These are phyloP conservation scores for Nothobranchius furzeri DNA, from an alignment of 2,113 vertebrate species.

Conservation along the genomic window DNA sequence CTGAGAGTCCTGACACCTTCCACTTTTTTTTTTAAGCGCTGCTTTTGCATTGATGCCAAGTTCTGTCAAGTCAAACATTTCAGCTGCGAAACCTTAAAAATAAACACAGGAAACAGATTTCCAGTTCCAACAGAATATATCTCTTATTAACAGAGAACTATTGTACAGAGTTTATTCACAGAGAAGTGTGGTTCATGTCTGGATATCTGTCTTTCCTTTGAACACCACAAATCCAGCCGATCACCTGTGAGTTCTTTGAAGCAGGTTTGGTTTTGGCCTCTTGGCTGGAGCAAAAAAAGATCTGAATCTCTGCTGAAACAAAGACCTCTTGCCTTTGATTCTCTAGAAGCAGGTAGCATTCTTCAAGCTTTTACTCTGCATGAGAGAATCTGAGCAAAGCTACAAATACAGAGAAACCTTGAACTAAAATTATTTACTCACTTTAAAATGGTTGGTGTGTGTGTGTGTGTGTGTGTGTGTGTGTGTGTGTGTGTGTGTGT, in stretches of 20 bases:
- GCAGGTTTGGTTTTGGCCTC: not conserved
- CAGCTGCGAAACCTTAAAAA: too few relatives aligned
- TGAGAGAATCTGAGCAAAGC: not conserved
- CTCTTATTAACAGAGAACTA: not conserved
- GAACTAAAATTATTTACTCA: too few relatives aligned
- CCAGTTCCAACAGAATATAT: too few relatives aligned
- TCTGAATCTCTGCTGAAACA: not conserved
- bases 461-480: too few relatives aligned
- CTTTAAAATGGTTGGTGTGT: too few relatives aligned
- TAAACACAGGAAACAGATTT: too few relatives aligned
- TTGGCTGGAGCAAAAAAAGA: not conserved
- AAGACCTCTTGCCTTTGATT: not conserved
- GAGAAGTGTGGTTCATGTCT: not conserved
- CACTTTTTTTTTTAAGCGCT: too few relatives aligned
- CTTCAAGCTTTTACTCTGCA: not conserved
- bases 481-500: too few relatives aligned
- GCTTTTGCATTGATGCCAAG: too few relatives aligned
- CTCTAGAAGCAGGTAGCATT: not conserved
- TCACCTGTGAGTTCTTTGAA: conserved; percentile 1
- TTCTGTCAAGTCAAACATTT: too few relatives aligned
- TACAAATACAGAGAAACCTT: too few relatives aligned
- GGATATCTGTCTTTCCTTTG: conserved; percentile 14
- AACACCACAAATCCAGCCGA: conserved; percentile 8
- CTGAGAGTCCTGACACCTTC: too few relatives aligned
- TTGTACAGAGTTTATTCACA: not conserved